Evolutionary conservation across 2,888 invertebrate genomes (phyloP).

Genomic region (Pinctada fucata): DNA sequence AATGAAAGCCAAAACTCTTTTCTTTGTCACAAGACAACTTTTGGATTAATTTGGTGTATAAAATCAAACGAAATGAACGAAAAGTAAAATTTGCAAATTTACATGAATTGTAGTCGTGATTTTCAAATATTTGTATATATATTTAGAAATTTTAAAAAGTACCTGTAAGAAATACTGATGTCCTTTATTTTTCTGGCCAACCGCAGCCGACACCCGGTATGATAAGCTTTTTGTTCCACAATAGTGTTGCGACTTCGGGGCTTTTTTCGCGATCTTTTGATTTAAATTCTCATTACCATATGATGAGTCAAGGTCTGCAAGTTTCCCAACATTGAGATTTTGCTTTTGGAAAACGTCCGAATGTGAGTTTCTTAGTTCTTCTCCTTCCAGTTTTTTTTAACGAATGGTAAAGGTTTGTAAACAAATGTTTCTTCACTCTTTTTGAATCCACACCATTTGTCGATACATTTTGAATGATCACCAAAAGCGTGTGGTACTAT

Average conservation of each 20-base stretch:
- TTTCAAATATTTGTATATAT: too few species aligned
- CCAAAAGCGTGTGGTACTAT: constrained; percentile 2
- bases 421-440: background rate
- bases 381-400: background rate
- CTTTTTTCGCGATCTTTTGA: constrained; percentile 26
- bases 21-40: too few species aligned
- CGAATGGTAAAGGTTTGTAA: background rate
- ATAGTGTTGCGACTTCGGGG: constrained; percentile 12
- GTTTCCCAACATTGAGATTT: background rate
- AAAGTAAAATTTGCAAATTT: too few species aligned
- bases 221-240: constrained; percentile 20
- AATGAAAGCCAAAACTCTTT: too few species aligned
- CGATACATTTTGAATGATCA: background rate
- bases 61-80: too few species aligned
- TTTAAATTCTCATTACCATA: constrained; percentile 23
- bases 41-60: too few species aligned
- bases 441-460: background rate
- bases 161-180: too few species aligned
- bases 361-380: background rate
- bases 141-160: too few species aligned
- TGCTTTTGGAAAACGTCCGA: background rate
- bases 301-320: background rate
- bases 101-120: too few species aligned
- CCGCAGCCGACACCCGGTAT: constrained; percentile 15
- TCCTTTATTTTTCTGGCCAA: constrained; percentile 20